Percentiles rank a stretch among this genome's conserved stretches.
Evolutionary conservation across 1,140 invertebrate genomes (phyloP).

Genomic region (Drosophila nasuta): DNA sequence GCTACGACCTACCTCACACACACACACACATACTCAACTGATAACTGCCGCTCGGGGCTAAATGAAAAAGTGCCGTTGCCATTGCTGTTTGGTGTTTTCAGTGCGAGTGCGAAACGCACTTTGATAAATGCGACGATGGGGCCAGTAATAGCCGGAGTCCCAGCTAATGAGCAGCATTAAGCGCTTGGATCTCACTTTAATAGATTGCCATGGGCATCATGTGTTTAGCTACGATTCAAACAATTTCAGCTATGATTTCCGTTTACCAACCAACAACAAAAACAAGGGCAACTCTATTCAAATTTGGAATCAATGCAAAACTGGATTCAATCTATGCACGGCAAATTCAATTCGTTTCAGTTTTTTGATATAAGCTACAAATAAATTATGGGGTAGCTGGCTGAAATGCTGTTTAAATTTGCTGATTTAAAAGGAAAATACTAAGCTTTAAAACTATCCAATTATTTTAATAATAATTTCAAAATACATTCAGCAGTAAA

Average conservation of each 20-base stretch:
- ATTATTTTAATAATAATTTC: too few species aligned
- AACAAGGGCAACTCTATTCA: too few species aligned
- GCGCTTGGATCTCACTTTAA: slow-evolving; percentile 5
- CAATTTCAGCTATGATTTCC: background rate
- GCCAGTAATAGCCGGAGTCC: background rate
- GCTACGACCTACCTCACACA: background rate
- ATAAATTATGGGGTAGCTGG: too few species aligned
- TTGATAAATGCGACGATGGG: slow-evolving; percentile 31
- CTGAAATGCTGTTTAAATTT: too few species aligned
- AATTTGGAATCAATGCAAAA: too few species aligned
- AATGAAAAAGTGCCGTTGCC: slow-evolving; percentile 30
- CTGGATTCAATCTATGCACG: too few species aligned
- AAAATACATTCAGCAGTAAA: too few species aligned
- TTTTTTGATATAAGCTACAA: too few species aligned
- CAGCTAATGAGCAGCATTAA: slow-evolving; percentile 29
- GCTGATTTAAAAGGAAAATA: too few species aligned
- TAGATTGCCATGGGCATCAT: slow-evolving; percentile 17
- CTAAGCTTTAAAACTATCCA: too few species aligned
- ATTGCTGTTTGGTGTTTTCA: background rate
- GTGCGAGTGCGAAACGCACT: slow-evolving; percentile 18
- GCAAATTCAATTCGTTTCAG: too few species aligned
- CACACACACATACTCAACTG: background rate
- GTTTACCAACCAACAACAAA: background rate
- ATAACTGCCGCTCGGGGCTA: slow-evolving; percentile 14
- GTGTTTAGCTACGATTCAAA: slow-evolving; percentile 1